Conservation (phyloP, 2,113 vertebrate genomes). For the Emydocephalus ijimae region DNA sequence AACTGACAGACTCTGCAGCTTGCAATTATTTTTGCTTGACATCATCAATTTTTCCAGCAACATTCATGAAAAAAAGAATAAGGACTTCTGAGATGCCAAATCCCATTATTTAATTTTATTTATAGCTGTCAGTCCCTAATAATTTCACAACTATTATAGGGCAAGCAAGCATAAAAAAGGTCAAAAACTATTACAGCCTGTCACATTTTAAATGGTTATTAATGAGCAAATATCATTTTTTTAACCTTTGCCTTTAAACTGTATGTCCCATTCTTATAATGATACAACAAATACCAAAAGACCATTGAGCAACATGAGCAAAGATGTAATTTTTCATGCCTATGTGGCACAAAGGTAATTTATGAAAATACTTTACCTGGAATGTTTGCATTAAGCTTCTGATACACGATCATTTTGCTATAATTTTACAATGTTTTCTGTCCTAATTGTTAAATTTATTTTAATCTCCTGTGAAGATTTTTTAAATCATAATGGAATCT, state of each 20-base stretch:
- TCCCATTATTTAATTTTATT: slow-evolving; percentile 67
- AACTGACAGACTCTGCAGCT: slow-evolving; percentile 66
- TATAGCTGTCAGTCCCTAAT: slow-evolving; percentile 63
- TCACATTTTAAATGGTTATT: slow-evolving; percentile 48
- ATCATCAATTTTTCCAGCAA: slow-evolving; percentile 64
- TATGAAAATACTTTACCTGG: slow-evolving; percentile 14
- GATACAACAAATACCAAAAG: slow-evolving; percentile 18
- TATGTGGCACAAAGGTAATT: slow-evolving; percentile 18
- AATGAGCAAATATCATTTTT: slow-evolving; percentile 40
- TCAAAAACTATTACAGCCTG: slow-evolving; percentile 48
- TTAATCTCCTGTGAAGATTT: background rate
- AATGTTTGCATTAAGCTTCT: background rate
- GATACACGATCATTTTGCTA: background rate
- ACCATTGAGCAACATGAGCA: slow-evolving; percentile 24
- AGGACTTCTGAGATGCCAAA: slow-evolving; percentile 60
- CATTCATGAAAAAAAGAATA: slow-evolving; percentile 65
- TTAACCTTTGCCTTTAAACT: slow-evolving; percentile 47
- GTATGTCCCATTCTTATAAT: slow-evolving; percentile 11
- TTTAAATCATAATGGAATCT: slow-evolving; percentile 2
- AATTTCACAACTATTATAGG: slow-evolving; percentile 48
- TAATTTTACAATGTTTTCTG: slow-evolving; percentile 26
- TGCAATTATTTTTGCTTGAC: slow-evolving; percentile 62
- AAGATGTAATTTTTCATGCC: slow-evolving; percentile 18
- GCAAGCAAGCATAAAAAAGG: slow-evolving; percentile 49
- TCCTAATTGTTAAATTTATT: slow-evolving; percentile 23